Evolutionary conservation across 2,888 invertebrate genomes (phyloP), one percentile per base, ranked within the genome.

Genomic region (Hydroisotoma schaefferi): DNA sequence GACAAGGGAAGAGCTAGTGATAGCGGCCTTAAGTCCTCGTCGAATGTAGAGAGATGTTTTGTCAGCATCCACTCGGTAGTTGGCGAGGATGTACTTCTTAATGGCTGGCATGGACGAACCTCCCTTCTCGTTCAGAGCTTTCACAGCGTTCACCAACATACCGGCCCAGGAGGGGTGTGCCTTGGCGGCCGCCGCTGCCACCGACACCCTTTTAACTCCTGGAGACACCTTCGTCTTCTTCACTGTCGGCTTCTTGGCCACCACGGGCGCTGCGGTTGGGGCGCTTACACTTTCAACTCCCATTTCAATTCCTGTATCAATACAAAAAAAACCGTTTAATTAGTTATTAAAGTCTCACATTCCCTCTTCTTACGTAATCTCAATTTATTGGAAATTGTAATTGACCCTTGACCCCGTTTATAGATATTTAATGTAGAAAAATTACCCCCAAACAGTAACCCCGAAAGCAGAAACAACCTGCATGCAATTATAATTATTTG

Each of bases 41-140:
- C 54, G 55, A 55, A 68, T 52, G 38, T 59, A 61, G 8, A 66
- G 63, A 18, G 47, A 46, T 18, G 56, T 57, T 43, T 60, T 62
- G 25, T 69, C 68, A 10, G 68, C 56, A 23, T 68, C 62, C 6
- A 67, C 59, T 18, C 46, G 46, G 61, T 63, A 60, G 57, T 69
- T 67, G 33, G 68, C 62, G 58, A 69, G 20, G 33, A 69, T 59
- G 62, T 62, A 67, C 38, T 69, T 69, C 62, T 61, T 69, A 63
- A 69, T 67, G 28, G 66, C 66, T 2, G 58, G 62, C 25, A 69
- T 59, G 52, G 62, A 62, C 3, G 66, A 67, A 10, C 68, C 68
- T 37, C 66, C 66, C 37, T 59, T 60, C 57, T 69, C 68, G 37
- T 66, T 63, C 40, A 69, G 40, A 43, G 61, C 66, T 38, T 60